A percentile compares a stretch with the other conserved stretches of the same genome.
phyloP scores from a whole-genome alignment of 2,113 vertebrate genomes.

The Nematolebias whitei region DNA sequence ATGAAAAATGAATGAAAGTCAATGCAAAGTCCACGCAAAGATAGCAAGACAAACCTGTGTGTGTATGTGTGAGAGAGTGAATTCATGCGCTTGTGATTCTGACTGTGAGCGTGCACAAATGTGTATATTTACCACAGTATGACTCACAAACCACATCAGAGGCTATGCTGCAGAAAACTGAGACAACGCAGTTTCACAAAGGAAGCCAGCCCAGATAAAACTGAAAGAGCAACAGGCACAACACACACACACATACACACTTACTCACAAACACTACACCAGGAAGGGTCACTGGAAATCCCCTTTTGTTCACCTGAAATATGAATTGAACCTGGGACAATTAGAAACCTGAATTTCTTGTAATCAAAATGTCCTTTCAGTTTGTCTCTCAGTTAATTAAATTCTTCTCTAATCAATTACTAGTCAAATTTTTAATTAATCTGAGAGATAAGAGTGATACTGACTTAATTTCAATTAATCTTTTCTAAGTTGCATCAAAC shows the following conservation, averaged over 20 bases:
- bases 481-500: background rate
- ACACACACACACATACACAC: constrained; percentile 23
- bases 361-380: constrained; percentile 4
- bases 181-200: constrained; percentile 78
- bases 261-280: constrained; percentile 12
- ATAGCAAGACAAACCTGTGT: no score
- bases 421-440: background rate
- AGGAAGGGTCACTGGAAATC: constrained; percentile 53
- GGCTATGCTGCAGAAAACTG: constrained; percentile 64
- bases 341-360: constrained; percentile 12
- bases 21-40: no score
- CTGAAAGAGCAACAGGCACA: constrained; percentile 63
- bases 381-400: background rate
- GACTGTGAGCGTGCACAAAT: constrained; percentile 45
- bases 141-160: constrained; percentile 78
- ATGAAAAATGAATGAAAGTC: no score
- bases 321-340: constrained; percentile 47
- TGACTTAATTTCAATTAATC: background rate
- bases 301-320: constrained; percentile 62
- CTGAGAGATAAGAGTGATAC: background rate
- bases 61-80: constrained; percentile 28
- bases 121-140: constrained; percentile 72
- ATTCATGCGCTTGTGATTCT: constrained; percentile 17
- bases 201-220: constrained; percentile 73
- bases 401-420: background rate